Conservation (phyloP, 2,888 invertebrate genomes). For the Parochlus steinenii region DNA sequence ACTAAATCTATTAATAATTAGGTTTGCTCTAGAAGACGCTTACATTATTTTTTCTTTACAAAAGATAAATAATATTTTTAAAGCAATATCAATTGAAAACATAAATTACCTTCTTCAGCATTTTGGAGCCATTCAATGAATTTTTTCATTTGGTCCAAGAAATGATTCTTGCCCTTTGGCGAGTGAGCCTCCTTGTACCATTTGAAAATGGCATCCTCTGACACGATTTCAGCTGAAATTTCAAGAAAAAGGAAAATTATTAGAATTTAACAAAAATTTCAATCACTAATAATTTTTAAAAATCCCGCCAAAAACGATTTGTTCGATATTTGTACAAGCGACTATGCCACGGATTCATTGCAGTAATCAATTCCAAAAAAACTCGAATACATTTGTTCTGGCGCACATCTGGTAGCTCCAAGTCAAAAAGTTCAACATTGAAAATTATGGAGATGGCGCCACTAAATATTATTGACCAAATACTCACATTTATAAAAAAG, state of each 20-base stretch:
- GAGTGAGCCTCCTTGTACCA: constrained; percentile 94
- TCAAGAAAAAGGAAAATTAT: constrained; percentile 14
- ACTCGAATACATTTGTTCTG: neutral
- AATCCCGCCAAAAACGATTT: constrained; percentile 6
- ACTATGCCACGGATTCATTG: neutral
- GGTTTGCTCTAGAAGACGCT: constrained; percentile 8
- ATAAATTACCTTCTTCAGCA: constrained; percentile 71
- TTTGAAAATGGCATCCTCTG: constrained; percentile 87
- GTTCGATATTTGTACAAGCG: constrained; percentile 2
- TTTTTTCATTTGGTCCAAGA: constrained; percentile 95
- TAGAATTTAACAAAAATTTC: constrained; percentile 3
- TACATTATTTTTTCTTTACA: neutral
- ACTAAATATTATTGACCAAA: neutral
- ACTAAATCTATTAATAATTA: constrained; percentile 11
- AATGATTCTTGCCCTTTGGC: constrained; percentile 90
- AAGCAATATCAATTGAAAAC: neutral
- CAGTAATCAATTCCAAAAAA: constrained; percentile 2
- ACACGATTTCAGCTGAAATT: constrained; percentile 66
- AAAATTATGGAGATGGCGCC: neutral
- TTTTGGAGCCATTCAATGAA: constrained; percentile 95
- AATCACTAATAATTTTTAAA: neutral
- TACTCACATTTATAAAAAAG: constrained; percentile 81
- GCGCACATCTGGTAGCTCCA: neutral
- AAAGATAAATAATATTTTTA: neutral
- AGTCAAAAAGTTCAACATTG: too few species aligned